Evolutionary conservation across 2,797 vertebrate species (phyloP).

Genomic region (Bufotes viridis): DNA sequence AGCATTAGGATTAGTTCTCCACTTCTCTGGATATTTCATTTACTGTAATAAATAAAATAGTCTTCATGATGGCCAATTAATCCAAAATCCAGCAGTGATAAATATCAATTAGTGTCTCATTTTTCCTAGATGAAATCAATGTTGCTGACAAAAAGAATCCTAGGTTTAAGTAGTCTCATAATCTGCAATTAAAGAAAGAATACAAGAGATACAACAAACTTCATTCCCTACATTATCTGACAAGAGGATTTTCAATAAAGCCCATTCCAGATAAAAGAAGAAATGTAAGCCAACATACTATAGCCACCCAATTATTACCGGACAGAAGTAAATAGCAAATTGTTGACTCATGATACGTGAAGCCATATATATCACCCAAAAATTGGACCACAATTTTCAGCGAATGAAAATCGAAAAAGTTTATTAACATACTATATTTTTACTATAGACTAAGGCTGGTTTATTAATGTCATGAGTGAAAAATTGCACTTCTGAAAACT

Average conservation of each 20-base stretch:
- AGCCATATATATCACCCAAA: too few species aligned
- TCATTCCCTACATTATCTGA: not conserved
- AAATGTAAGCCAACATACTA: not conserved
- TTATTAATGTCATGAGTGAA: not conserved
- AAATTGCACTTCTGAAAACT: not conserved
- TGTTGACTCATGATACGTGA: too few species aligned
- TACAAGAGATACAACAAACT: slow-evolving; percentile 2
- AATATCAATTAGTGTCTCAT: slow-evolving; percentile 27
- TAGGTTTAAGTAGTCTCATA: not conserved
- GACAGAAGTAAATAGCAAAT: too few species aligned
- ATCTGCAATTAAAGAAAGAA: not conserved
- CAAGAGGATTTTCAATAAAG: not conserved
- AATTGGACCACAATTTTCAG: too few species aligned
- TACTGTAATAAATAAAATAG: not conserved
- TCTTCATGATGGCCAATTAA: slow-evolving; percentile 13
- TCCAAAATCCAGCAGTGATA: not conserved
- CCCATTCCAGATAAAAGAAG: not conserved
- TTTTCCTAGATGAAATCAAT: slow-evolving; percentile 5
- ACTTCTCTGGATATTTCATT: not conserved
- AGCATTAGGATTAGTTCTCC: not conserved
- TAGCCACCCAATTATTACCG: too few species aligned
- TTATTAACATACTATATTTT: too few species aligned
- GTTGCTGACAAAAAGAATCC: slow-evolving; percentile 14
- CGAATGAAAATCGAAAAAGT: too few species aligned
- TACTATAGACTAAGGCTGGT: not conserved